phyloP scores from a whole-genome alignment of 2,888 invertebrate species.

The Cryptocheilus praepositus region DNA sequence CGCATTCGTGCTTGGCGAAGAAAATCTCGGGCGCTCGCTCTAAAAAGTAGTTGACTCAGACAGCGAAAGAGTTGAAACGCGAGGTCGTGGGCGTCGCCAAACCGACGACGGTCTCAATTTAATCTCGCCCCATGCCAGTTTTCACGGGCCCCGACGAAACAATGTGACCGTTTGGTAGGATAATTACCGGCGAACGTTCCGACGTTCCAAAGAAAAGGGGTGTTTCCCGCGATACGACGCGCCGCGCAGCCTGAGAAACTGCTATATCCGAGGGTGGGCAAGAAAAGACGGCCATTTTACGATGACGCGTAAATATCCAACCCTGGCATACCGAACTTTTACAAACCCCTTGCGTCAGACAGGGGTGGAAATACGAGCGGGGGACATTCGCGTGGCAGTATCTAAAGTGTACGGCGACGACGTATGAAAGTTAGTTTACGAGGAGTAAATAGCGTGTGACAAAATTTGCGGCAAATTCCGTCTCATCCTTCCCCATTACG shows the following conservation, averaged over 20 bases:
- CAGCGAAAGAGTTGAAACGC: too few relatives aligned
- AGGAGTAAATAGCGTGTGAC: too few relatives aligned
- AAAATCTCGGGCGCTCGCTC: too few relatives aligned
- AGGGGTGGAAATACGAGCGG: constrained; percentile 40
- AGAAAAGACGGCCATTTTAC: constrained; percentile 61
- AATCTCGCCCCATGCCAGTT: too few relatives aligned
- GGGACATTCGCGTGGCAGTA: not conserved
- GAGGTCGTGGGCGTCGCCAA: too few relatives aligned
- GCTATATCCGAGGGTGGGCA: constrained; percentile 43
- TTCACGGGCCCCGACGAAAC: constrained; percentile 40
- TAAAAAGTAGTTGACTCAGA: too few relatives aligned
- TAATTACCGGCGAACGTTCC: constrained; percentile 48
- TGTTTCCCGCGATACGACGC: constrained; percentile 17
- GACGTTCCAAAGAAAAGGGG: constrained; percentile 50
- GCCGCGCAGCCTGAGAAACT: constrained; percentile 19
- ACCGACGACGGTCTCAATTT: too few relatives aligned
- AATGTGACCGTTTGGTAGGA: constrained; percentile 58
- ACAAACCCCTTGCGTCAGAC: constrained; percentile 53
- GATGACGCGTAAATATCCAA: constrained; percentile 68
- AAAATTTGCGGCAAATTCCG: too few relatives aligned
- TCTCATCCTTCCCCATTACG: not conserved
- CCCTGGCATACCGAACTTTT: constrained; percentile 61
- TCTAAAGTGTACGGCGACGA: too few relatives aligned
- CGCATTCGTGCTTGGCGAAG: too few relatives aligned
- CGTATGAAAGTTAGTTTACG: too few relatives aligned